Evolutionary conservation across 2,797 vertebrate genomes (phyloP), one percentile per base, ranked within the genome.

Genomic region (Lithobates sylvaticus): DNA sequence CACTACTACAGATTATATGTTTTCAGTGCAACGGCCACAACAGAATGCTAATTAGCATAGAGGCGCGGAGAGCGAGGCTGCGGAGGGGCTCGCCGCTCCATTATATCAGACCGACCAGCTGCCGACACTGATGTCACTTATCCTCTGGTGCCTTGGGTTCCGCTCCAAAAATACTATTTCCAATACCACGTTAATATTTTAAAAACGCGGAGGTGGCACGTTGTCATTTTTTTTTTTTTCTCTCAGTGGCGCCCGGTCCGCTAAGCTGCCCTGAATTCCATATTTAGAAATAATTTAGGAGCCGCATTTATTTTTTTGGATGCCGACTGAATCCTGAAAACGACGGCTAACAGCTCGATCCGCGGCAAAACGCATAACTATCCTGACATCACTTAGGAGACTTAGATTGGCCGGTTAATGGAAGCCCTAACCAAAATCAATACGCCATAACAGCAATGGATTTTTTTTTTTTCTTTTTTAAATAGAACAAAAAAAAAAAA

Each of bases 31-130:
- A 93, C 92, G 95, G 94, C 94, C 94, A 93, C 94, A 94, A 94
- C 95, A 95, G 95, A 95, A 95, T 95, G 95, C 94, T 96, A 95
- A 96, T 96, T 95, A 95, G 94, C 95, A 95, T 94, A 94, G 93
- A 94, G 93, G 94, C 94, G 94, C 92, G 94, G 94, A 94, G 95
- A 93, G 93, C 90, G 90, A 91, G 92, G 93, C 94, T 94, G 94
- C 91, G 92, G 94, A 93, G 94, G 94, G 93, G 92, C 94, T 95
- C 93, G 95, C 95, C 95, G 95, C 95, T 95, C 94, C 94, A 96
- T 95, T 94, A 95, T 95, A 94, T 93, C 94, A 94, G 92, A 94
- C 93, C 94, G 94, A 93, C 94, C 94, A 95, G 95, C 95, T 96
- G 95, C 95, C 94, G 95, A 94, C 95, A 94, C 95, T 95, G 94